A percentile compares a stretch with the other conserved stretches of the same genome.
These are phyloP conservation scores for Hirundichthys speculiger DNA, from an alignment of 2,113 vertebrate species.

Conservation along the genomic window DNA sequence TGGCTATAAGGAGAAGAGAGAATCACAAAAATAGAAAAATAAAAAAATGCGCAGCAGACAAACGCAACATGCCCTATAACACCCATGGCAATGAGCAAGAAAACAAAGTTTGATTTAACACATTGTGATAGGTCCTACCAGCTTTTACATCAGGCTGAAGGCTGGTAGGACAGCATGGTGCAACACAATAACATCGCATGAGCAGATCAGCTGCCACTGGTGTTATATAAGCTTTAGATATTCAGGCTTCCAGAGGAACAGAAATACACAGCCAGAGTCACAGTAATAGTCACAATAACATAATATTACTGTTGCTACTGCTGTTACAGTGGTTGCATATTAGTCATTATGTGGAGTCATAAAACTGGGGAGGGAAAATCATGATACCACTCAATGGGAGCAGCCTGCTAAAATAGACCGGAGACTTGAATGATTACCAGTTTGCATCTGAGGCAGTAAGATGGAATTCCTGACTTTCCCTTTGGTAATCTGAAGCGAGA, in stretches of 20 bases:
- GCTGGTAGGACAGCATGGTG: conserved; percentile 39
- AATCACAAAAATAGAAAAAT: conserved; percentile 1
- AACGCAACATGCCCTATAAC: conserved; percentile 31
- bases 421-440: conserved; percentile 64
- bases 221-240: conserved; percentile 59
- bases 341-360: conserved; percentile 66
- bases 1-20: not conserved
- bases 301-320: conserved; percentile 46
- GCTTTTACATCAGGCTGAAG: conserved; percentile 46
- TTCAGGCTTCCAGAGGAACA: conserved; percentile 39
- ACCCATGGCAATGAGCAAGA: conserved; percentile 46
- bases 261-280: conserved; percentile 43
- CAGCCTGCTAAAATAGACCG: conserved; percentile 46
- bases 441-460: conserved; percentile 59
- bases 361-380: conserved; percentile 59
- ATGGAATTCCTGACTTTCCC: conserved; percentile 65
- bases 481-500: conserved; percentile 72
- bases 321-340: conserved; percentile 63
- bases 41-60: conserved; percentile 2
- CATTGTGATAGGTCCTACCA: conserved; percentile 56
- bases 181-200: conserved; percentile 40
- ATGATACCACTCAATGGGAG: conserved; percentile 40
- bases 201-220: conserved; percentile 45
- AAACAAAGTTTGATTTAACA: conserved; percentile 62
- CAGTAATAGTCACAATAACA: conserved; percentile 55